Percentiles rank a stretch among this genome's conserved stretches.
Evolutionary conservation across 2,113 vertebrate genomes (phyloP).

Genomic region (Vireo altiloquus): DNA sequence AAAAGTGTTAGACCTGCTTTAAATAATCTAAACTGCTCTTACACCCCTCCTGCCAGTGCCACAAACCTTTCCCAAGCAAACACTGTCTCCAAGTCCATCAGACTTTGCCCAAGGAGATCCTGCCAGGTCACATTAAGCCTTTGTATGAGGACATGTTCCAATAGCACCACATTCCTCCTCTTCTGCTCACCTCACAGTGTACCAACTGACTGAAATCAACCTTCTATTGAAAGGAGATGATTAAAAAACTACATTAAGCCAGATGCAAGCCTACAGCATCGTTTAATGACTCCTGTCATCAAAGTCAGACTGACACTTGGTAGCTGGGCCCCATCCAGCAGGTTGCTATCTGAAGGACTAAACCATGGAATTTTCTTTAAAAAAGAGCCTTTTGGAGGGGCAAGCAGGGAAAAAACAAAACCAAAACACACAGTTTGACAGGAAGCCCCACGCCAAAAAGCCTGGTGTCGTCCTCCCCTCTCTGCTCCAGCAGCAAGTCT

Average conservation of each 20-base stretch:
- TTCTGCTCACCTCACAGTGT: background rate
- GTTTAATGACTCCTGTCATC: background rate
- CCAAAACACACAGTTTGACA: background rate
- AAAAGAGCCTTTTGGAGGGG: background rate
- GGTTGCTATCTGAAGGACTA: background rate
- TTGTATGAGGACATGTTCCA: background rate
- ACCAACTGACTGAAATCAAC: background rate
- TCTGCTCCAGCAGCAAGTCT: background rate
- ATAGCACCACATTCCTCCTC: background rate
- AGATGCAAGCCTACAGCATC: background rate
- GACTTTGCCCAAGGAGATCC: background rate
- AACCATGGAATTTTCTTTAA: background rate
- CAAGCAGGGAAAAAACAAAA: background rate
- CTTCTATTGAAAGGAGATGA: background rate
- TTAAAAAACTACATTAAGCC: background rate
- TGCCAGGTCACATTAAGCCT: background rate
- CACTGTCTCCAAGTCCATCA: background rate
- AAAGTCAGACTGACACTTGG: background rate
- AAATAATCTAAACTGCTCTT: background rate
- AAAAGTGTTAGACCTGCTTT: background rate
- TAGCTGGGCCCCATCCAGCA: background rate
- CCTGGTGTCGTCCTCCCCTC: background rate
- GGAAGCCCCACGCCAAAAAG: background rate
- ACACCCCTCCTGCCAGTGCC: background rate
- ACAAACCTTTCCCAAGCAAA: background rate